These are phyloP conservation scores for Trichonephila clavata DNA, from an alignment of 1,140 invertebrate species.

Conservation along the genomic window DNA sequence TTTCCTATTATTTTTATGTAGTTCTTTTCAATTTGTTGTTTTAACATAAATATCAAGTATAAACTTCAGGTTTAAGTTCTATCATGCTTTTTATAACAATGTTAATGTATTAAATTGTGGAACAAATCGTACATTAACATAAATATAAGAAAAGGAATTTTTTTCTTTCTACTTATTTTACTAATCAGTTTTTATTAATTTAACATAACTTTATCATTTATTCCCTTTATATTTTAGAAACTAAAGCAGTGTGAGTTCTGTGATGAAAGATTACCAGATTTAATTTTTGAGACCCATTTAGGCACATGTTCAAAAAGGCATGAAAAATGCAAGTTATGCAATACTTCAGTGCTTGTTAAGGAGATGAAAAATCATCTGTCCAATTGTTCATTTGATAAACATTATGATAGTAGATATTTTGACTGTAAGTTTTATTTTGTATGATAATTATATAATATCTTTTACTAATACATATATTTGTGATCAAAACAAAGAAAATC, in stretches of 20 bases:
- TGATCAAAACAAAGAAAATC: too few species aligned
- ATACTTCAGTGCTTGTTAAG: not conserved
- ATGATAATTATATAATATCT: not conserved
- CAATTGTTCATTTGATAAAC: not conserved
- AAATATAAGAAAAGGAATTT: too few species aligned
- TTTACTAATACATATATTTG: not conserved
- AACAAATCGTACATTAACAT: too few species aligned
- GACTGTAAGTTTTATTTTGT: not conserved
- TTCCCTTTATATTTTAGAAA: not conserved
- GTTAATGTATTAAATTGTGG: too few species aligned
- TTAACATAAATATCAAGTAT: too few species aligned
- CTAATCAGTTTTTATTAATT: not conserved
- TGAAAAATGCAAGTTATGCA: not conserved
- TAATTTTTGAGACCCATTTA: not conserved
- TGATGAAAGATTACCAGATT: not conserved
- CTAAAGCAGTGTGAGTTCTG: not conserved
- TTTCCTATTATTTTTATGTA: too few species aligned
- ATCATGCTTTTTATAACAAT: too few species aligned
- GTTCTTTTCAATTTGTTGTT: too few species aligned
- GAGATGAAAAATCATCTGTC: not conserved
- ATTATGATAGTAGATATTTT: not conserved
- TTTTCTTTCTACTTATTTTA: too few species aligned
- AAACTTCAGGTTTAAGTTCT: too few species aligned
- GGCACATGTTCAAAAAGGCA: not conserved
- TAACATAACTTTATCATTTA: not conserved